Percentiles rank a stretch among this genome's conserved stretches.
These are phyloP conservation scores for Pluvialis apricaria DNA, from an alignment of 2,113 vertebrate genomes.

Conservation along the genomic window DNA sequence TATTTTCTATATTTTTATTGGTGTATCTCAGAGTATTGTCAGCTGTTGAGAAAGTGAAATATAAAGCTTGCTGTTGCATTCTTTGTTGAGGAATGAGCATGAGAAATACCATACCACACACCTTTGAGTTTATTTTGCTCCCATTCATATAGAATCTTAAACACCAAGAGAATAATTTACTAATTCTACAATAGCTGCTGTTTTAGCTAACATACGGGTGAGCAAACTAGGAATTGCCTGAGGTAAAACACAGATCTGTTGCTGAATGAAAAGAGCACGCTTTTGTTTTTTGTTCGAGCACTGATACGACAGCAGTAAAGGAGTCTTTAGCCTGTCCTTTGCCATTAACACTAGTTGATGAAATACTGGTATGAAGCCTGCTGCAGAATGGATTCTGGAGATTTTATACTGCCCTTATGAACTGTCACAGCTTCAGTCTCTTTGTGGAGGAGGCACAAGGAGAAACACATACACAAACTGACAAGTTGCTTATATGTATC, in stretches of 20 bases:
- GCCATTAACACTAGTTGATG: neutral
- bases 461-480: neutral
- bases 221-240: neutral
- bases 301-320: neutral
- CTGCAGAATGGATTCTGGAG: neutral
- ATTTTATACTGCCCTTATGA: neutral
- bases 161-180: neutral
- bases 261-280: neutral
- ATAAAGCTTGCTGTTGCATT: neutral
- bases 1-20: neutral
- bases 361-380: neutral
- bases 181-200: neutral
- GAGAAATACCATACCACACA: neutral
- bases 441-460: neutral
- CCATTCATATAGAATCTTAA: neutral
- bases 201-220: neutral
- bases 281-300: neutral
- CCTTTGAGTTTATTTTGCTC: neutral
- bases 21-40: neutral
- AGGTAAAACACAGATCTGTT: neutral
- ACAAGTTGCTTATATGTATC: neutral
- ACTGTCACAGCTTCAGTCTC: neutral
- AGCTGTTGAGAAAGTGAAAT: neutral
- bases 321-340: neutral
- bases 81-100: neutral